phyloP scores from a whole-genome alignment of 2,113 vertebrate species.

The Lampris incognitus region DNA sequence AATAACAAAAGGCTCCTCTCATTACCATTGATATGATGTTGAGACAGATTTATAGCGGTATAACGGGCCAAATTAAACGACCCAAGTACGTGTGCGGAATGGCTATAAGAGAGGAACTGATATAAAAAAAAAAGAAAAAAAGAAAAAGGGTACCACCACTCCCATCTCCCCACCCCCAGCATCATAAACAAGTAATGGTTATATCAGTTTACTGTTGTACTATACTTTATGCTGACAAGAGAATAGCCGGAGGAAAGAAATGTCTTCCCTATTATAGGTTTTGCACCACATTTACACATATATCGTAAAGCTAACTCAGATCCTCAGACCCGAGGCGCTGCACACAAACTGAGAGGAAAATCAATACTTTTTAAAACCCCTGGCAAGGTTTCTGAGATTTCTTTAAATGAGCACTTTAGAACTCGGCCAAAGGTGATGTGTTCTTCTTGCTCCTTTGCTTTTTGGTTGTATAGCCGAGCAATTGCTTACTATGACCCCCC shows the following conservation, averaged over 20 bases:
- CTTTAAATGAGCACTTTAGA: constrained; percentile 67
- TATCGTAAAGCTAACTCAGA: constrained; percentile 36
- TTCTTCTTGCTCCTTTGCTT: constrained; percentile 44
- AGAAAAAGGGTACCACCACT: not conserved
- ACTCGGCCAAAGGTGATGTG: constrained; percentile 60
- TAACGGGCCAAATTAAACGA: constrained; percentile 69
- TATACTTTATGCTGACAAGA: constrained; percentile 73
- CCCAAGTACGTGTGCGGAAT: constrained; percentile 66
- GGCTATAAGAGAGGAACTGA: constrained; percentile 22
- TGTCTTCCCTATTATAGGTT: constrained; percentile 62
- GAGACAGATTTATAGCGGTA: constrained; percentile 68
- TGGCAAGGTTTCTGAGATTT: constrained; percentile 61
- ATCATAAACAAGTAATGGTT: constrained; percentile 75
- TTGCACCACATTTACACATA: constrained; percentile 57
- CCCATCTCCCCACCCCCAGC: constrained; percentile 32
- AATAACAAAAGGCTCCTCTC: constrained; percentile 35
- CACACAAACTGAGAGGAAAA: constrained; percentile 55
- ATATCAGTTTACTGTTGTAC: constrained; percentile 69
- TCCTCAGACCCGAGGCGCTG: constrained; percentile 52
- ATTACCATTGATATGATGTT: constrained; percentile 58
- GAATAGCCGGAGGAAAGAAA: constrained; percentile 52
- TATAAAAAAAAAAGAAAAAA: constrained; percentile 3
- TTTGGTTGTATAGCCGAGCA: constrained; percentile 55
- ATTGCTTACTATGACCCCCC: constrained; percentile 56
- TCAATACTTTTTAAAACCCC: constrained; percentile 66